These are phyloP conservation scores for Acanthoscelides obtectus DNA, from an alignment of 2,888 invertebrate species.

Conservation along the genomic window DNA sequence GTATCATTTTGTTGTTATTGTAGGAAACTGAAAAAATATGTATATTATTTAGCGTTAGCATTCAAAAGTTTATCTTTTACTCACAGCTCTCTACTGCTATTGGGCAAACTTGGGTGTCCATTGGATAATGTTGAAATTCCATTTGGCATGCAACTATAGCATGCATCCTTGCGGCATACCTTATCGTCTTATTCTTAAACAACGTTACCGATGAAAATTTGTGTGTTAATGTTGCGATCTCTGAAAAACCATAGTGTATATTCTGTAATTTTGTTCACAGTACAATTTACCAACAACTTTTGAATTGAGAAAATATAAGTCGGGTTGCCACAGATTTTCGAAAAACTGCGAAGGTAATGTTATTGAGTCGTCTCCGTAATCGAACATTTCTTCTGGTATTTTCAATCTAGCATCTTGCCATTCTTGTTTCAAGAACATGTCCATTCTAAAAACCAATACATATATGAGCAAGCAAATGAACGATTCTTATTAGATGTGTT, in stretches of 20 bases:
- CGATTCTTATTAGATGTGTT: background rate
- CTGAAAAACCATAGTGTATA: slow-evolving; percentile 46
- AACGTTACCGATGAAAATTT: slow-evolving; percentile 78
- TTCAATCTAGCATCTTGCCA: slow-evolving; percentile 76
- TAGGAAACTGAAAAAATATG: slow-evolving; percentile 63
- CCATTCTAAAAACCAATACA: slow-evolving; percentile 56
- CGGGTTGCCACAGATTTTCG: slow-evolving; percentile 83
- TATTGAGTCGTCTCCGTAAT: slow-evolving; percentile 74
- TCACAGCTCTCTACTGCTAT: slow-evolving; percentile 82
- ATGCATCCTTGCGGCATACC: slow-evolving; percentile 77
- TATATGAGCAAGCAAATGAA: background rate
- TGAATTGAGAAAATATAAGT: slow-evolving; percentile 79
- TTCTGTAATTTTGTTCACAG: background rate
- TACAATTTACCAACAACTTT: slow-evolving; percentile 68
- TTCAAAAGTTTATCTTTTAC: slow-evolving; percentile 42
- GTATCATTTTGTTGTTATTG: slow-evolving; percentile 68
- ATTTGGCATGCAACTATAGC: slow-evolving; percentile 83
- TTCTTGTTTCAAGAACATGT: slow-evolving; percentile 78
- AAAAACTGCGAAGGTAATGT: slow-evolving; percentile 76
- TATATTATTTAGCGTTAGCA: background rate
- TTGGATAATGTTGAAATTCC: slow-evolving; percentile 81
- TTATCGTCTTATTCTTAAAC: slow-evolving; percentile 74
- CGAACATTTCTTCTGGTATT: slow-evolving; percentile 73
- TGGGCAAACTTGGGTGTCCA: slow-evolving; percentile 82
- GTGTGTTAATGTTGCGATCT: slow-evolving; percentile 75